Percentiles rank a stretch among this genome's conserved stretches.
phyloP scores from a whole-genome alignment of 2,888 invertebrate genomes.

The Hirtodrosophila duncani region DNA sequence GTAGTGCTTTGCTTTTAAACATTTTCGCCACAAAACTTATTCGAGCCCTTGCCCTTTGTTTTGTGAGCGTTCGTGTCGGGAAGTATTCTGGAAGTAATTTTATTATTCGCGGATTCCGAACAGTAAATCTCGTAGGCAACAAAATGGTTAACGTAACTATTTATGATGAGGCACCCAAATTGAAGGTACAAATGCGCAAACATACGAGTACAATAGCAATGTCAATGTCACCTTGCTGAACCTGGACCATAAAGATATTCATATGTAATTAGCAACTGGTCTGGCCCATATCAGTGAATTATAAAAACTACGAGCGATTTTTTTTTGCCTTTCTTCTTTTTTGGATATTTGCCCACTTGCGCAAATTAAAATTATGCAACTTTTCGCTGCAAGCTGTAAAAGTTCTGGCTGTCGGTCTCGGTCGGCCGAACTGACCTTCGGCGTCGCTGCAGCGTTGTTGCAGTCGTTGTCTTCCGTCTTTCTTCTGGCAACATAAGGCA shows the following conservation, averaged over 20 bases:
- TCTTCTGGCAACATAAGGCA: too few relatives aligned
- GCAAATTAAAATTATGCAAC: slow-evolving; percentile 54
- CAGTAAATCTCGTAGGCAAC: slow-evolving; percentile 36
- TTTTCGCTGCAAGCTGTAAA: slow-evolving; percentile 29
- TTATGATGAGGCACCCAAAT: slow-evolving; percentile 71
- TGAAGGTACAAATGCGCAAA: slow-evolving; percentile 71
- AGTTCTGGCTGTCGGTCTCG: slow-evolving; percentile 36
- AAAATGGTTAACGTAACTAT: slow-evolving; percentile 76
- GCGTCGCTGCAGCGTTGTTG: slow-evolving; percentile 43
- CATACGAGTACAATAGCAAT: not conserved
- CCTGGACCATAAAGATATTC: slow-evolving; percentile 51
- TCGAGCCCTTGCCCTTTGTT: slow-evolving; percentile 34
- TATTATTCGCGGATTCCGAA: slow-evolving; percentile 39
- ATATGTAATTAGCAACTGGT: slow-evolving; percentile 11
- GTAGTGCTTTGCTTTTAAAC: slow-evolving; percentile 18
- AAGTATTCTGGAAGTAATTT: slow-evolving; percentile 30
- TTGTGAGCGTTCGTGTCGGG: slow-evolving; percentile 41
- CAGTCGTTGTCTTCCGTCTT: slow-evolving; percentile 44
- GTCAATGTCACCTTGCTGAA: slow-evolving; percentile 12
- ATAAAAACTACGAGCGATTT: slow-evolving; percentile 5
- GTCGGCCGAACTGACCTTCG: slow-evolving; percentile 59
- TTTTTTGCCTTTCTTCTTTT: not conserved
- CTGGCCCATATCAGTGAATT: slow-evolving; percentile 6
- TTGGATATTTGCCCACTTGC: not conserved
- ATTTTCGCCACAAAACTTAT: slow-evolving; percentile 36